These are phyloP conservation scores for Patella ulyssiponensis DNA, from an alignment of 2,888 invertebrate species.

Conservation along the genomic window DNA sequence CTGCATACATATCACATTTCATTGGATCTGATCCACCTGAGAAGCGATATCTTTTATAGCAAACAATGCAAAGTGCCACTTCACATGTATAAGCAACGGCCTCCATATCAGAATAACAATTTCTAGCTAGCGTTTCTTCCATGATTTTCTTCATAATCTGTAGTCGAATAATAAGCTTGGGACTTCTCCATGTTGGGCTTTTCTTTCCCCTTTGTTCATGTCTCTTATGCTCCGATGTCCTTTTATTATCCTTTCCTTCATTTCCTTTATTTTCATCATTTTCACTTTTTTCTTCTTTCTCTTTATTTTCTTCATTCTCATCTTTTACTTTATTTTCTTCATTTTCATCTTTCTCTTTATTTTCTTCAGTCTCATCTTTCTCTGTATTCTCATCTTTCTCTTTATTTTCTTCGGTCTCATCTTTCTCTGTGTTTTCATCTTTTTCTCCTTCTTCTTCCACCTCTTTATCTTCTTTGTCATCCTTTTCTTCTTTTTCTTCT, in stretches of 20 bases:
- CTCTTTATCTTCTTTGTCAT: background rate
- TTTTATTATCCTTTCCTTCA: background rate
- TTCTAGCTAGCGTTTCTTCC: background rate
- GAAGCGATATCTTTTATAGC: background rate
- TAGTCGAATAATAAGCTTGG: background rate
- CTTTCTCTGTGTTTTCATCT: background rate
- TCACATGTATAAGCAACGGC: background rate
- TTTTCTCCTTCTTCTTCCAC: background rate
- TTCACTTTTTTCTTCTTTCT: background rate
- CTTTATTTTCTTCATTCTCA: background rate
- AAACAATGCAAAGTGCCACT: constrained; percentile 1
- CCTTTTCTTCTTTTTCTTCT: background rate
- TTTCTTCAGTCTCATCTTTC: background rate
- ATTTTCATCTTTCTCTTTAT: background rate
- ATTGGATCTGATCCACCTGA: background rate
- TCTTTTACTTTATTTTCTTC: background rate
- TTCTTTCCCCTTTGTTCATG: background rate
- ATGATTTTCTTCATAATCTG: background rate
- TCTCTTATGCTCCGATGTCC: background rate
- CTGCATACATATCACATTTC: constrained; percentile 7
- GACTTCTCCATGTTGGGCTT: constrained; percentile 3
- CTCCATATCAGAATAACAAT: background rate
- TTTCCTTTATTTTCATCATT: background rate
- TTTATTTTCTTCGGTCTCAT: background rate
- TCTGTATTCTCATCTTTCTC: background rate